Evolutionary conservation across 2,797 vertebrate species (phyloP).

Genomic region (Sebastiscus tertius): DNA sequence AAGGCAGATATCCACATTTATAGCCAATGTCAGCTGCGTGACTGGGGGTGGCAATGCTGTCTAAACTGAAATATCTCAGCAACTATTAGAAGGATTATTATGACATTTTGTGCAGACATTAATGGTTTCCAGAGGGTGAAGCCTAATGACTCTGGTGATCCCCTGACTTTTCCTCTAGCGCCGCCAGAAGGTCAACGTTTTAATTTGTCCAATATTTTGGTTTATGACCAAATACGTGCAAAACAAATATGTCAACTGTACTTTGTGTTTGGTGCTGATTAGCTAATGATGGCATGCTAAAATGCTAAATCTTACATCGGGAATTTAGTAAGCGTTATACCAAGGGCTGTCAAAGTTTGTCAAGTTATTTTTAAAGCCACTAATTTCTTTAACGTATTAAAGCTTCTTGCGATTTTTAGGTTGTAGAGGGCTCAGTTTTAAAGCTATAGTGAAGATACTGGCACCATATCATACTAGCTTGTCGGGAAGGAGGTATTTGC

Average conservation of each 20-base stretch:
- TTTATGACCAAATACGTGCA: too few species aligned
- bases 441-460: too few species aligned
- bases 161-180: neutral
- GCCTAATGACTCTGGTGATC: too few species aligned
- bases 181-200: neutral
- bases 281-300: too few species aligned
- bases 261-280: neutral
- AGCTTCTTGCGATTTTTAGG: too few species aligned
- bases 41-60: accelerated
- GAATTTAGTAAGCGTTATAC: too few species aligned
- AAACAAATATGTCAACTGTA: neutral
- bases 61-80: neutral
- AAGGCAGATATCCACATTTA: neutral
- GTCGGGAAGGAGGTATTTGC: neutral
- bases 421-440: too few species aligned
- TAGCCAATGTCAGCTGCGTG: neutral
- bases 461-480: too few species aligned
- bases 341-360: too few species aligned
- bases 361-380: too few species aligned
- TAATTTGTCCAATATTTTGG: neutral
- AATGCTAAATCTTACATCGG: too few species aligned
- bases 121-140: neutral
- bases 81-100: neutral
- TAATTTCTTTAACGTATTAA: too few species aligned
- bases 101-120: neutral